Conservation (phyloP, 2,113 vertebrate species). For the Copsychus sechellarum region DNA sequence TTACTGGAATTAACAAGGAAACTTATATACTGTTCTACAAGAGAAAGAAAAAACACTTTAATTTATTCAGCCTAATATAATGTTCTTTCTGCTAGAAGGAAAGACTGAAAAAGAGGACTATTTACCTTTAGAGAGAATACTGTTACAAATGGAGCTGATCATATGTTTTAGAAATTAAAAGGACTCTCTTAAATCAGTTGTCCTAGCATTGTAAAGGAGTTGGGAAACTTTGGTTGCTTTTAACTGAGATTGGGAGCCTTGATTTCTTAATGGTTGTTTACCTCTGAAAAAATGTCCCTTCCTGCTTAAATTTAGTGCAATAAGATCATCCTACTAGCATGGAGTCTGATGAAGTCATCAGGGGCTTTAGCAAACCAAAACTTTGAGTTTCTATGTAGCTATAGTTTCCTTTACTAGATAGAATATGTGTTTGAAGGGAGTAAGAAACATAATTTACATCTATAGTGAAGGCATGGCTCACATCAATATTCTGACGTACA, state of each 20-base stretch:
- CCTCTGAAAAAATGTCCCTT: not conserved
- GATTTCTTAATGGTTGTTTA: not conserved
- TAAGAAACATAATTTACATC: not conserved
- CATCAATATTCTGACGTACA: not conserved
- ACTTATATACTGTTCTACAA: not conserved
- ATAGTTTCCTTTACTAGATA: not conserved
- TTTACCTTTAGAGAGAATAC: not conserved
- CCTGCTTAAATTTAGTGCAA: not conserved
- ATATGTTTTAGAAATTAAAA: not conserved
- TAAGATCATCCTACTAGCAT: not conserved
- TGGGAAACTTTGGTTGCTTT: not conserved
- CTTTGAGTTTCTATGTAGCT: not conserved
- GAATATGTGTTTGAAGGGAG: fast-evolving
- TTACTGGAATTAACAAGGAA: not conserved
- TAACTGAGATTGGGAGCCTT: not conserved
- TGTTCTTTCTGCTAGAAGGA: not conserved
- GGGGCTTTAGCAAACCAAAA: not conserved
- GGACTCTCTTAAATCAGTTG: not conserved
- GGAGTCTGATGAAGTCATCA: not conserved
- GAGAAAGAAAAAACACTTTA: not conserved
- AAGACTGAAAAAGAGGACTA: not conserved
- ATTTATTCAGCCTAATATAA: not conserved
- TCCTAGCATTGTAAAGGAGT: not conserved
- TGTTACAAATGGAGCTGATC: not conserved
- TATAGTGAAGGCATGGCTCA: not conserved